Evolutionary conservation across 2,888 invertebrate species (phyloP).

Genomic region (Neoitamus cyanurus): DNA sequence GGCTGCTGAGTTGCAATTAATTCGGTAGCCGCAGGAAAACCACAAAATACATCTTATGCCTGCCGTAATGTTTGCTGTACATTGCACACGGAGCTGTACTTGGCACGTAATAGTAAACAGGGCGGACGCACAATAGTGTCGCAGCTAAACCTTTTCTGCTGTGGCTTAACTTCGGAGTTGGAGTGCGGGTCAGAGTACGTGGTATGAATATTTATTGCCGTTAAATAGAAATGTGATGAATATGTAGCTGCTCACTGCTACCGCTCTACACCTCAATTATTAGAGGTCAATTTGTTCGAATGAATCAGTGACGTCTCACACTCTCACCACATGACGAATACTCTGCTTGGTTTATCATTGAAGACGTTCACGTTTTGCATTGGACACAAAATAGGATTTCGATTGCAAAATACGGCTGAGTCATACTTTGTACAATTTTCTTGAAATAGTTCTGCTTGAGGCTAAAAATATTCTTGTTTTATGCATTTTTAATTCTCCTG

Average conservation of each 20-base stretch:
- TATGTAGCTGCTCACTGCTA: background rate
- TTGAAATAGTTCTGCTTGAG: background rate
- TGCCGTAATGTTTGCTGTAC: background rate
- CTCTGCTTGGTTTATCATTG: background rate
- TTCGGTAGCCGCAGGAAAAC: background rate
- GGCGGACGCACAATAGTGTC: background rate
- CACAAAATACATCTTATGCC: background rate
- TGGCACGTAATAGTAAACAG: background rate
- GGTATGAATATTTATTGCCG: background rate
- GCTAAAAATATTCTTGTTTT: too few relatives aligned
- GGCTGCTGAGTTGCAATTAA: background rate
- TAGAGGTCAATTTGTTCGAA: conserved; percentile 13
- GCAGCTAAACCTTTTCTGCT: background rate
- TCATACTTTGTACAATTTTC: background rate
- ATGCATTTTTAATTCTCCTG: too few relatives aligned
- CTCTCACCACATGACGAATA: background rate
- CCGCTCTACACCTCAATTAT: background rate
- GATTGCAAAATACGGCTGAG: background rate
- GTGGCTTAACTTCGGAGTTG: background rate
- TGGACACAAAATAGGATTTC: conserved; percentile 17
- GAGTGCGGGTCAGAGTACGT: background rate
- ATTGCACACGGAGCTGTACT: background rate
- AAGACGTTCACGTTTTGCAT: conserved; percentile 11
- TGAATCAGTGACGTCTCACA: conserved; percentile 1
- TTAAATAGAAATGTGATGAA: background rate